A percentile compares a stretch with the other conserved stretches of the same genome.
phyloP scores from a whole-genome alignment of 2,113 vertebrate species.

The Micronisus gabar region DNA sequence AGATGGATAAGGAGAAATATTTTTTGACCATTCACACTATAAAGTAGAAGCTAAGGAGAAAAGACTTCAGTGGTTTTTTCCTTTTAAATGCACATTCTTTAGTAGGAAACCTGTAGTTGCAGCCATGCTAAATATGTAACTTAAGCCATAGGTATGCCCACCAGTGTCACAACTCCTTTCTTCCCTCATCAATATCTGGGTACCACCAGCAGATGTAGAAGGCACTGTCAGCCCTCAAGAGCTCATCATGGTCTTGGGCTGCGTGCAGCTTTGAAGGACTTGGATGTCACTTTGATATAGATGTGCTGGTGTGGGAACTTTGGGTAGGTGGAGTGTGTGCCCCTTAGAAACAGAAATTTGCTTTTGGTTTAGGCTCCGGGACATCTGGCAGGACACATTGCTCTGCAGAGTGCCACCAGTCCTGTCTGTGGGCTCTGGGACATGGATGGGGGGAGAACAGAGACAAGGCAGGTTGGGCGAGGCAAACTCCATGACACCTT shows the following conservation, averaged over 20 bases:
- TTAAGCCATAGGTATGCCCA: not conserved
- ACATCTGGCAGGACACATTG: not conserved
- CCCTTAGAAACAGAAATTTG: not conserved
- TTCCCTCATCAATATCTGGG: not conserved
- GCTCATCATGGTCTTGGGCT: not conserved
- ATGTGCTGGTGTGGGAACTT: not conserved
- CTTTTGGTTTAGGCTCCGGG: not conserved
- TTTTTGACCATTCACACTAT: rapidly evolving
- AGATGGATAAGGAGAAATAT: not conserved
- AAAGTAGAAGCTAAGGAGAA: not conserved
- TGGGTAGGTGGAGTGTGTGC: not conserved
- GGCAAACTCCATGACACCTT: not conserved
- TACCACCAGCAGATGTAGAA: not conserved
- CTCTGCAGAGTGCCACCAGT: not conserved
- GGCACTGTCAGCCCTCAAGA: not conserved
- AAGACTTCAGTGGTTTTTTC: not conserved
- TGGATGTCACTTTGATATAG: not conserved
- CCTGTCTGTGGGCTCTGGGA: not conserved
- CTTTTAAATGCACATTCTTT: not conserved
- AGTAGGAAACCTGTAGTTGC: not conserved
- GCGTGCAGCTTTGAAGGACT: not conserved
- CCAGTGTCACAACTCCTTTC: not conserved
- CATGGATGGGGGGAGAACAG: not conserved
- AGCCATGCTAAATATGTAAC: not conserved
- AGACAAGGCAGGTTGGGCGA: not conserved